Evolutionary conservation across 2,113 vertebrate species (phyloP), one percentile per base, ranked within the genome.

Genomic region (Pyrgilauda ruficollis): DNA sequence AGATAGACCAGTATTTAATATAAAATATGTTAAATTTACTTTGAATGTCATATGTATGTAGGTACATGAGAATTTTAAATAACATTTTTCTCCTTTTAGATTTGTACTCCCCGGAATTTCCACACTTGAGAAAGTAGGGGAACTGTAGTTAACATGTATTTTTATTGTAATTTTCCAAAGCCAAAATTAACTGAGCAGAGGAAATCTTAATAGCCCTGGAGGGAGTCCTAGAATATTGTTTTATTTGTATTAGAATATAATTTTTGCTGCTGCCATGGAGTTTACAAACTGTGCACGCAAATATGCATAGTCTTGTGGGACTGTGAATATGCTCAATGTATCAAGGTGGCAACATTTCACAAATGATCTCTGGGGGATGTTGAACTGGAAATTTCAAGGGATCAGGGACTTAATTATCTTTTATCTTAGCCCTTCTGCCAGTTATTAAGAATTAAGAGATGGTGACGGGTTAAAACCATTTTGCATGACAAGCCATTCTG

Each of bases 221-320:
- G 55, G 35, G 83, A 89, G 31, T 81, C 66, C n/a, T 80, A 70
- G 56, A 70, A 70, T 78, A 78, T 64, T 72, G n/a, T 78, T 95
- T 90, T 84, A 84, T 84, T 95, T 94, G 55, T 56, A 68, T 64
- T 82, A 75, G 64, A 75, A 87, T 81, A 64, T 84, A 89, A 64
- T 78, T 55, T 53, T 87, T 84, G 28, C 58, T 75, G 28, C 43
- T 82, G 53, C n/a, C 17, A 17, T 17, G 13, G 43, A 68, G 31
- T 87, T 78, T 67, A 13, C 56, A 77, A 33, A 39, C 35, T 47
- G 80, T 47, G 80, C 47, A 66, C 58, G 46, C 15, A 64, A 94
- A 49, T 0, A 1, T 30, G 62, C 17, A 27, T 61, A 87, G 37
- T n/a, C 52, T 44, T 94, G 7, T 47, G 35, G 41, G 28, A 28